phyloP scores from a whole-genome alignment of 1,140 invertebrate species.

The Trinorchestia longiramus region DNA sequence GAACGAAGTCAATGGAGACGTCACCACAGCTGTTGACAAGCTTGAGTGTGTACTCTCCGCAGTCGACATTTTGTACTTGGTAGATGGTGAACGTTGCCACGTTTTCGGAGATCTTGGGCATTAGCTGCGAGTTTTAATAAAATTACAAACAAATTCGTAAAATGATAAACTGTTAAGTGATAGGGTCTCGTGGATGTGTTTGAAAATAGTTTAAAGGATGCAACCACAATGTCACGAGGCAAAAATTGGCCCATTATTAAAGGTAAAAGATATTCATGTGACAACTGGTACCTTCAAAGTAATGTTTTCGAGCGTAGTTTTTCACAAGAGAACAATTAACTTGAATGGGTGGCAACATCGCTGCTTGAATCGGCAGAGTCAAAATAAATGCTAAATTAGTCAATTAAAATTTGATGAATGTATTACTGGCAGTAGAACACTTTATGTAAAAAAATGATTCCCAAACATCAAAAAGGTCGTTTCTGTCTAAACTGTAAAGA shows the following conservation, averaged over 20 bases:
- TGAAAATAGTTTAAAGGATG: not conserved
- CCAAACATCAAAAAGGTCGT: no score
- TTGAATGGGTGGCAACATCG: no score
- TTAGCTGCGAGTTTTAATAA: constrained; percentile 68
- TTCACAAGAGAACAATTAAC: no score
- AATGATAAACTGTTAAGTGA: constrained; percentile 67
- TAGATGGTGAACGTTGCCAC: constrained; percentile 80
- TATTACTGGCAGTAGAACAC: no score
- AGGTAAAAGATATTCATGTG: not conserved
- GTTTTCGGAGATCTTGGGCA: constrained; percentile 76
- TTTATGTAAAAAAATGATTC: no score
- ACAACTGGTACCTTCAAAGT: not conserved
- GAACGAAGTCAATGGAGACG: constrained; percentile 76
- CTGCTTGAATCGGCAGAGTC: no score
- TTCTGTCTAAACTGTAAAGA: no score
- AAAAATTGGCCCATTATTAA: not conserved
- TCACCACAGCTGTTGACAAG: constrained; percentile 82
- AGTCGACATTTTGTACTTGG: constrained; percentile 80
- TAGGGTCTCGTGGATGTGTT: not conserved
- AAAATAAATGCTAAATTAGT: no score
- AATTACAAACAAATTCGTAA: constrained; percentile 66
- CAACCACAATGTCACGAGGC: not conserved
- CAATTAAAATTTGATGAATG: no score
- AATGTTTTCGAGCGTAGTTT: no score
- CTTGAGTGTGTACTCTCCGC: constrained; percentile 80